phyloP scores from a whole-genome alignment of 1,140 invertebrate genomes.

The Drosophila parvula region DNA sequence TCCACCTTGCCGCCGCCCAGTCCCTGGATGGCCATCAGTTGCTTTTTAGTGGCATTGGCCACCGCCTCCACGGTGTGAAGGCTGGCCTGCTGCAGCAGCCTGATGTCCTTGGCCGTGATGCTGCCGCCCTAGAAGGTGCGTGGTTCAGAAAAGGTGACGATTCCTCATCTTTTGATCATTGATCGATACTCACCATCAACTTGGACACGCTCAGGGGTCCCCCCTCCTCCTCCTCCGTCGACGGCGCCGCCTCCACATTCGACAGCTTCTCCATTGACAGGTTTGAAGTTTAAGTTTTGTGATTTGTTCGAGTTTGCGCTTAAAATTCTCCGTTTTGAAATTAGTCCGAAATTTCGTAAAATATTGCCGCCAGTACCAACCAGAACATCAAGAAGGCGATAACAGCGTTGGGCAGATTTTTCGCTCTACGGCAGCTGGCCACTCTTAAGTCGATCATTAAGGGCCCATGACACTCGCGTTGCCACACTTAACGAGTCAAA shows the following conservation, averaged over 20 bases:
- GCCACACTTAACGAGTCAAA: not conserved
- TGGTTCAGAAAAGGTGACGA: not conserved
- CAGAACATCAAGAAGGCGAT: too few species aligned
- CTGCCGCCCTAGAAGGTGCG: constrained; percentile 86
- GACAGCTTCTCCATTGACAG: constrained; percentile 56
- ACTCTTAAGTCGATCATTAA: not conserved
- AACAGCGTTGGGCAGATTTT: not conserved
- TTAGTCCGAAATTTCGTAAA: constrained; percentile 21
- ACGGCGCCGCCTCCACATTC: constrained; percentile 24
- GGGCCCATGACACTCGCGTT: not conserved
- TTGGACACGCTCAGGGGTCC: constrained; percentile 68
- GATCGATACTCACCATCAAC: constrained; percentile 51
- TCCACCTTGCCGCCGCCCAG: constrained; percentile 99
- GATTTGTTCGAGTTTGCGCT: constrained; percentile 20
- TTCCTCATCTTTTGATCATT: not conserved
- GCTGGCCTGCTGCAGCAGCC: constrained; percentile 96
- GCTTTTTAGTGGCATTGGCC: constrained; percentile 97
- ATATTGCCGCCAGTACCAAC: constrained; percentile 12
- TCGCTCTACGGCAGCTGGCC: not conserved
- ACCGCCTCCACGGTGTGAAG: constrained; percentile 98
- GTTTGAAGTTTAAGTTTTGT: constrained; percentile 10
- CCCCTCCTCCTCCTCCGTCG: constrained; percentile 60
- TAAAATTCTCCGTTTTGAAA: constrained; percentile 38
- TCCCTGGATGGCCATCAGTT: constrained; percentile 95
- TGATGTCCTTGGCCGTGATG: constrained; percentile 95